Conservation (phyloP, 2,888 invertebrate species). For the Pyrrhia umbra region DNA sequence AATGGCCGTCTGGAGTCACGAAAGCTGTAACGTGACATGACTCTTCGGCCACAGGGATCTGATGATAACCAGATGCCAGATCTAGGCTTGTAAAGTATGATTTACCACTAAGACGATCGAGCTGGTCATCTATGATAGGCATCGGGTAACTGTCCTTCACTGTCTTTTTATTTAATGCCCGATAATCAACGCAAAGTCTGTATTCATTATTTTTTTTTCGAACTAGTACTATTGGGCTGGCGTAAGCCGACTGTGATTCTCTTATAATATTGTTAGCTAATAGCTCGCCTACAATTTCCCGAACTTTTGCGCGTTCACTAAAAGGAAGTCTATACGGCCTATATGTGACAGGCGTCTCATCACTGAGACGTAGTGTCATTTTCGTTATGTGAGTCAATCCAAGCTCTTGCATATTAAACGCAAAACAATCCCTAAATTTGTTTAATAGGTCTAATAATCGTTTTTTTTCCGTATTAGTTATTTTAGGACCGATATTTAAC, state of each 20-base stretch:
- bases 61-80: no score
- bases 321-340: conserved; percentile 54
- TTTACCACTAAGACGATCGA: background rate
- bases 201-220: background rate
- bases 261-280: background rate
- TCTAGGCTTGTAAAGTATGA: background rate
- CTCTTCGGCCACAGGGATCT: no score
- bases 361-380: conserved; percentile 46
- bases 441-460: conserved; percentile 1
- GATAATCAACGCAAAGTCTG: background rate
- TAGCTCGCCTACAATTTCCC: conserved; percentile 1
- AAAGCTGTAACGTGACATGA: no score
- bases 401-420: conserved; percentile 30
- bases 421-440: conserved; percentile 15
- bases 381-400: conserved; percentile 51
- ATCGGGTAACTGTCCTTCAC: background rate
- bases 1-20: no score
- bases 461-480: background rate
- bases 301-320: conserved; percentile 44
- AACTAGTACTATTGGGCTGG: background rate
- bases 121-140: background rate
- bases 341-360: conserved; percentile 45
- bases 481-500: background rate
- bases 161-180: background rate
- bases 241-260: background rate